These are phyloP conservation scores for Anarhynchus alexandrinus DNA, from an alignment of 2,113 vertebrate species.

Conservation along the genomic window DNA sequence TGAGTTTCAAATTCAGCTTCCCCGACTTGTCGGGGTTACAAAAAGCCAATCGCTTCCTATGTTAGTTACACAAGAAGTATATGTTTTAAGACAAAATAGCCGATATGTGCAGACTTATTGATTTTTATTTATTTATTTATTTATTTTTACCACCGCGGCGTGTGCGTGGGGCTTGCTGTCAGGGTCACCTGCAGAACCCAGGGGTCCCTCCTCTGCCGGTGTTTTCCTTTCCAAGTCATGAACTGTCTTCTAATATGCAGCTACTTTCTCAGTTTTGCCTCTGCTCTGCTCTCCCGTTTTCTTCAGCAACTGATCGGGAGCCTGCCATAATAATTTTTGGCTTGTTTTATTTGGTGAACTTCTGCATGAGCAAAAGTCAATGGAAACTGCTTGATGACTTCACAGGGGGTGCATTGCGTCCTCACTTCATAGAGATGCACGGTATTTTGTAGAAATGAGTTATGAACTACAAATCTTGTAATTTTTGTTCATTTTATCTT, in stretches of 20 bases:
- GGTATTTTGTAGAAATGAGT: not conserved
- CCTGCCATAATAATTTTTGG: not conserved
- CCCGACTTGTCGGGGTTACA: not conserved
- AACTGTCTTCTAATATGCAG: not conserved
- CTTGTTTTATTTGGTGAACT: not conserved
- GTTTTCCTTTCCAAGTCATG: not conserved
- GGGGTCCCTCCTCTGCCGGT: not conserved
- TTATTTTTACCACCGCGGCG: not conserved
- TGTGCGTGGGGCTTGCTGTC: not conserved
- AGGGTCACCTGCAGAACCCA: not conserved
- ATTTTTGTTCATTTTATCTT: not conserved
- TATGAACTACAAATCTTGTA: not conserved
- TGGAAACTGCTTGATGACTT: not conserved
- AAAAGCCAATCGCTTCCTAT: not conserved
- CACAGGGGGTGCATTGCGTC: not conserved
- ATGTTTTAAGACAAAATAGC: not conserved
- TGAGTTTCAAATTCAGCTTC: not conserved
- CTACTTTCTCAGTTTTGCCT: not conserved
- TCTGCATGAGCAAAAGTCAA: not conserved
- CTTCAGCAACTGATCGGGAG: not conserved
- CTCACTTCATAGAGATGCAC: fast-evolving
- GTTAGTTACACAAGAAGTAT: not conserved
- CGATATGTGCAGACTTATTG: not conserved
- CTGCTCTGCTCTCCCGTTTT: not conserved
- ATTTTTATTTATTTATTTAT: no score